Conservation (phyloP, 2,888 invertebrate species). For the Andrena marginata region DNA sequence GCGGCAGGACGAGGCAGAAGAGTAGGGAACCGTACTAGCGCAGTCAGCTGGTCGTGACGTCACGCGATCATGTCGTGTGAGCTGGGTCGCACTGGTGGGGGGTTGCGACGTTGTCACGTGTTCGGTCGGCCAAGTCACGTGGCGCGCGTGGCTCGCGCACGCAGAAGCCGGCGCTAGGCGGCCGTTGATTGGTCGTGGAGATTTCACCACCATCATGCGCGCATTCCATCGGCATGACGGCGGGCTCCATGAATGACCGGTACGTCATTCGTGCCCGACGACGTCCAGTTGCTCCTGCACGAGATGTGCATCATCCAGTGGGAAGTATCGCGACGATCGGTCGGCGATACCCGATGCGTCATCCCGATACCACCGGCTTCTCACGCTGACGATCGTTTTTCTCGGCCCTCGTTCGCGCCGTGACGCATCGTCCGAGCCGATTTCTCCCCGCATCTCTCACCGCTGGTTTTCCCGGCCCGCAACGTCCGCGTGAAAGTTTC, state of each 20-base stretch:
- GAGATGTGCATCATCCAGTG: slow-evolving; percentile 13
- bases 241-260: slow-evolving; percentile 82
- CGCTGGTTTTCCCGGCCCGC: neutral
- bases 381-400: slow-evolving; percentile 30
- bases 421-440: slow-evolving; percentile 23
- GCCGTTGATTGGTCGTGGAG: slow-evolving; percentile 55
- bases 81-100: slow-evolving; percentile 53
- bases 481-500: slow-evolving; percentile 40
- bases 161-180: slow-evolving; percentile 62
- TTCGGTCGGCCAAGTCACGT: slow-evolving; percentile 79
- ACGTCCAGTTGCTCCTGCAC: slow-evolving; percentile 27
- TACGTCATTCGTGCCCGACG: slow-evolving; percentile 78
- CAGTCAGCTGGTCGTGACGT: slow-evolving; percentile 84
- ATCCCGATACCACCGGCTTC: slow-evolving; percentile 73
- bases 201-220: slow-evolving; percentile 67
- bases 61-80: slow-evolving; percentile 69
- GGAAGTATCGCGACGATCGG: slow-evolving; percentile 36
- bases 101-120: slow-evolving; percentile 76
- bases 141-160: slow-evolving; percentile 74
- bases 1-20: slow-evolving; percentile 54
- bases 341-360: slow-evolving; percentile 77
- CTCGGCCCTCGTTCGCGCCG: slow-evolving; percentile 13
- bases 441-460: slow-evolving; percentile 11
- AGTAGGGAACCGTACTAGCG: slow-evolving; percentile 68
- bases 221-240: slow-evolving; percentile 83